Percentiles rank a stretch among this genome's conserved stretches.
Evolutionary conservation across 92 coral and sea anemone species (phyloP).

Genomic region (Epizoanthus rinbou): DNA sequence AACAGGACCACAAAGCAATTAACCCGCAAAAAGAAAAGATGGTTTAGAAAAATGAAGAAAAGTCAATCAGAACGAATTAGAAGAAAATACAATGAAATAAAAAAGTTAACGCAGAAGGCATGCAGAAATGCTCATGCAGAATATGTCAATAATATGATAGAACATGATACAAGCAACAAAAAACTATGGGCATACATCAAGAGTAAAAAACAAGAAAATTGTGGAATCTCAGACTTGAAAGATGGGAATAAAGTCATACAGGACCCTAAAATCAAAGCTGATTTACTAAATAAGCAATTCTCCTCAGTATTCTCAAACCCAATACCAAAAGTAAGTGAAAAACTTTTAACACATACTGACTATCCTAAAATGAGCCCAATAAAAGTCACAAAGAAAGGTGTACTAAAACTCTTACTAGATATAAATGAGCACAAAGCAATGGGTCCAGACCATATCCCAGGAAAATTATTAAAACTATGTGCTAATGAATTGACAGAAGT

Average conservation of each 20-base stretch:
- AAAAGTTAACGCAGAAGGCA: not conserved
- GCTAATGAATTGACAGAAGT: not conserved
- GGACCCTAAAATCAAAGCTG: slow-evolving; percentile 15
- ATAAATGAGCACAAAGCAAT: slow-evolving; percentile 24
- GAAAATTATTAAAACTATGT: too few relatives aligned
- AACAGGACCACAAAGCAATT: not conserved
- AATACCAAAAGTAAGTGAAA: slow-evolving; percentile 34
- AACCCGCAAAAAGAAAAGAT: not conserved
- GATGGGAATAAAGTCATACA: slow-evolving; percentile 20
- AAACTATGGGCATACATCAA: slow-evolving; percentile 13
- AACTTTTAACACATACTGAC: slow-evolving; percentile 31
- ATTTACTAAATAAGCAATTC: slow-evolving; percentile 7
- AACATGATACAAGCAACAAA: slow-evolving; percentile 5
- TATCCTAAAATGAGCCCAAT: slow-evolving; percentile 25
- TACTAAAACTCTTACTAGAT: slow-evolving; percentile 29
- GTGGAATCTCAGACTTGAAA: not conserved
- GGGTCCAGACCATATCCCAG: not conserved
- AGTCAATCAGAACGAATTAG: not conserved
- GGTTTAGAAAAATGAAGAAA: slow-evolving; percentile 10
- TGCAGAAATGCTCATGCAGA: not conserved
- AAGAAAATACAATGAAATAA: slow-evolving; percentile 6
- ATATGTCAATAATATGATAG: not conserved
- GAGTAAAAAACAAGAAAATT: slow-evolving; percentile 3
- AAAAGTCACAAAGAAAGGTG: slow-evolving; percentile 36
- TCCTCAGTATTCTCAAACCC: slow-evolving; percentile 33